phyloP scores from a whole-genome alignment of 37 sponge, comb jelly and placozoan species.

The Haliclona indistincta region DNA sequence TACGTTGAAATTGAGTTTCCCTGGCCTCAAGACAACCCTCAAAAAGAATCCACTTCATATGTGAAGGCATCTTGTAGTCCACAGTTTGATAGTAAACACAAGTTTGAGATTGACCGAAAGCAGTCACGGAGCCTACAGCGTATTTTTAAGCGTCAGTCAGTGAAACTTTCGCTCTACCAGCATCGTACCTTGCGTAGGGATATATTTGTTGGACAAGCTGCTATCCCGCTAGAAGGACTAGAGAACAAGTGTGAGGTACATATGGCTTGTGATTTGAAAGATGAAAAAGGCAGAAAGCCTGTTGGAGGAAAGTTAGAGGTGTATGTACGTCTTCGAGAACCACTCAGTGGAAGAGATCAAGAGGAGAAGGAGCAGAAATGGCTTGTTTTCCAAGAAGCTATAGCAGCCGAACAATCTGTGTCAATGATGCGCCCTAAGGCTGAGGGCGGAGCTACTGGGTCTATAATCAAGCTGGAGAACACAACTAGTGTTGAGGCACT shows the following conservation, averaged over 20 bases:
- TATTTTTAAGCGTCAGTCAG: conserved; percentile 68
- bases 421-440: conserved; percentile 23
- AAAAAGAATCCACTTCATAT: conserved; percentile 28
- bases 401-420: conserved; percentile 34
- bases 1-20: conserved; percentile 92
- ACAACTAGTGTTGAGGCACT: conserved; percentile 65
- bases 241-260: conserved; percentile 71
- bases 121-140: conserved; percentile 58
- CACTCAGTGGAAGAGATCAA: conserved; percentile 53
- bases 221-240: conserved; percentile 48
- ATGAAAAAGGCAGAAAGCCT: conserved; percentile 71
- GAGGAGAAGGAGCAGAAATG: conserved; percentile 58
- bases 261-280: conserved; percentile 30
- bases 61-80: conserved; percentile 68
- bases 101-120: conserved; percentile 85
- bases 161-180: conserved; percentile 66
- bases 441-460: conserved; percentile 17
- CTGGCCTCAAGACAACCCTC: conserved; percentile 71
- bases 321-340: conserved; percentile 68
- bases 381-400: conserved; percentile 61
- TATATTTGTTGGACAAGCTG: conserved; percentile 50
- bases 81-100: conserved; percentile 50
- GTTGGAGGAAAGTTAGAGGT: conserved; percentile 80
- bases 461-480: conserved; percentile 38
- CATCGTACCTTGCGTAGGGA: conserved; percentile 58